Evolutionary conservation across 1,140 invertebrate species (phyloP).

Genomic region (Araneus ventricosus): DNA sequence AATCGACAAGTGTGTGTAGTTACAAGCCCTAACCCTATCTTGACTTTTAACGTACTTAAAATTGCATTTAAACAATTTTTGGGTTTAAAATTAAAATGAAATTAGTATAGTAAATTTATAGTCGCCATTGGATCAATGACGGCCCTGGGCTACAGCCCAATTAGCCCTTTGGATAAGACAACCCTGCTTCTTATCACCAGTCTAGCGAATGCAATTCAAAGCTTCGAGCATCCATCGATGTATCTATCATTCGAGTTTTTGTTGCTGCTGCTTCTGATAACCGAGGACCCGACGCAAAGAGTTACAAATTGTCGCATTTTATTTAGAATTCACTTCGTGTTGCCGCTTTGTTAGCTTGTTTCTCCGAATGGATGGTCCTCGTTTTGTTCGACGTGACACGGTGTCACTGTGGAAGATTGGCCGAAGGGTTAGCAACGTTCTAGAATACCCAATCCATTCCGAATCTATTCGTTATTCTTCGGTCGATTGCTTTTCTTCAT

Average conservation of each 20-base stretch:
- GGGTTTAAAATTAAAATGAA: too few relatives aligned
- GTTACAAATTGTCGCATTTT: slow-evolving; percentile 66
- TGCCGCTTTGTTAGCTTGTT: slow-evolving; percentile 40
- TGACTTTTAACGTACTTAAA: too few relatives aligned
- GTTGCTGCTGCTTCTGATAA: slow-evolving; percentile 6
- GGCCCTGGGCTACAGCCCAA: too few relatives aligned
- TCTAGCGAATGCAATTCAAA: not conserved
- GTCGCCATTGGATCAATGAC: too few relatives aligned
- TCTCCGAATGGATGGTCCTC: slow-evolving; percentile 49
- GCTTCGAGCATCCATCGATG: not conserved
- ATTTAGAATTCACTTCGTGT: slow-evolving; percentile 46
- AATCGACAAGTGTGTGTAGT: too few relatives aligned
- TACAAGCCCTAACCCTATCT: too few relatives aligned
- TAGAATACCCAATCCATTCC: slow-evolving; percentile 48
- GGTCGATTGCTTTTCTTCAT: slow-evolving; percentile 20
- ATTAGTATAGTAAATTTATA: too few relatives aligned
- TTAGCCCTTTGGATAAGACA: too few relatives aligned
- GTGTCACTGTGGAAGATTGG: slow-evolving; percentile 51
- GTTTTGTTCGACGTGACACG: slow-evolving; percentile 54
- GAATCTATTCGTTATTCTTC: slow-evolving; percentile 49
- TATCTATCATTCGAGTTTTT: slow-evolving; percentile 18
- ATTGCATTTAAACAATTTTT: too few relatives aligned
- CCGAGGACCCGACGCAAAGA: slow-evolving; percentile 9
- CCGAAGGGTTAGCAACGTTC: slow-evolving; percentile 60
- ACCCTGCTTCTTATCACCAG: too few relatives aligned